Evolutionary conservation across 1,140 invertebrate species (phyloP), one percentile per base, ranked within the genome.

Genomic region (Heliconius congener): DNA sequence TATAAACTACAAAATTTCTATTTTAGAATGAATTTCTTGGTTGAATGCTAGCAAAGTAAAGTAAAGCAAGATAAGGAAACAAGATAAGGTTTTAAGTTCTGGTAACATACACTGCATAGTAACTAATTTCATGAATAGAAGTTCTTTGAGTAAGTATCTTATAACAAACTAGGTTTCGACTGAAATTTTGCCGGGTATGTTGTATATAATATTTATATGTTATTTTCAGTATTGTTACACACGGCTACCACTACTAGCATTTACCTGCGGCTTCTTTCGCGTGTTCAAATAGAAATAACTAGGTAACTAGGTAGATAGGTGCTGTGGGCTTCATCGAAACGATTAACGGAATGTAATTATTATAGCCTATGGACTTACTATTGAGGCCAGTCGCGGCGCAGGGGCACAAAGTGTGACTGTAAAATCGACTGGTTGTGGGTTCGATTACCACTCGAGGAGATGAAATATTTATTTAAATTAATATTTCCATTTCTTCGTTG

Each of bases 121-220:
- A 52, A 19, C 50, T 52, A 57, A 23, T 66, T 27, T 23, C 57
- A 23, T 9, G 57, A 23, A 60, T 60, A 60, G 57, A 60, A 60
- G 23, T 60, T 60, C 19, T n/a, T 60, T 23, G 42, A 46, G 42
- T 60, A 60, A 60, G n/a, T n/a, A 60, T 60, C 57, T 60, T 60
- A 27, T 60, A 60, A 23, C 9, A 23, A 60, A 60, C 9, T 60
- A 60, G 57, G 11, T n/a, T 60, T 4, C 57, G 57, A n/a, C 57
- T 27, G 9, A 23, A 23, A 23, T 8, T 60, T 60, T 60, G n/a
- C 57, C n/a, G 11, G 2, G 2, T 13, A 27, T 2, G 2, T 23
- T 27, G 9, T 37, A 37, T 37, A 37, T 37, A 60, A n/a, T 60
- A 60, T 23, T n/a, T 11, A 23, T 60, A 8, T 27, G 3, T 27